Evolutionary conservation across 2,113 vertebrate species (phyloP).

Genomic region (Menidia beryllina): DNA sequence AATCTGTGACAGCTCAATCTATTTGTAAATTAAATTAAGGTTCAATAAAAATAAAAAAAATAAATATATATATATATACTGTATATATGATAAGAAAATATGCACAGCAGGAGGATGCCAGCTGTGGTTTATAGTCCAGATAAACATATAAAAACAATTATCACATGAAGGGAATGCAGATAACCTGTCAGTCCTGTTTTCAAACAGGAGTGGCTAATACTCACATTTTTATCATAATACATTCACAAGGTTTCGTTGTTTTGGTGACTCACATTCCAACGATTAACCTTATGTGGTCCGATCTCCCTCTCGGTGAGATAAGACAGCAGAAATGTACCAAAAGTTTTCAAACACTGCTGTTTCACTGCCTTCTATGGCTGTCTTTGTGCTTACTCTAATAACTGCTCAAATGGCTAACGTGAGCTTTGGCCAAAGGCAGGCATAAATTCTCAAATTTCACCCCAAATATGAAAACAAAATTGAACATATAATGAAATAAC

Average conservation of each 20-base stretch:
- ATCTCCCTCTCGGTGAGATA: constrained; percentile 38
- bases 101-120: background rate
- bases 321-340: constrained; percentile 36
- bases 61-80: too few species aligned
- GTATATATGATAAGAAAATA: too few species aligned
- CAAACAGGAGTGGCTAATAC: background rate
- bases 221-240: background rate
- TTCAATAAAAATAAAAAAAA: too few species aligned
- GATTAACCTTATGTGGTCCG: constrained; percentile 6
- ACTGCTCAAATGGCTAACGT: constrained; percentile 30
- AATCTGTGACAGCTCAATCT: too few species aligned
- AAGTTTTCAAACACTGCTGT: background rate
- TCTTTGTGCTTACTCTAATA: constrained; percentile 38
- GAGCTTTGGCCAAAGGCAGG: constrained; percentile 6
- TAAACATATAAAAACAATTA: background rate
- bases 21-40: too few species aligned
- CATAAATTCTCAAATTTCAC: constrained; percentile 4
- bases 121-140: background rate
- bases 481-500: background rate
- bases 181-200: background rate
- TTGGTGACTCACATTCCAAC: constrained; percentile 7
- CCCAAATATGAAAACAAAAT: constrained; percentile 24
- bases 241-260: background rate
- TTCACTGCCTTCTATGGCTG: constrained; percentile 60
- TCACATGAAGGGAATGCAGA: background rate